Evolutionary conservation across 2,888 invertebrate species (phyloP), one percentile per base, ranked within the genome.

Genomic region (Margaritifera margaritifera): DNA sequence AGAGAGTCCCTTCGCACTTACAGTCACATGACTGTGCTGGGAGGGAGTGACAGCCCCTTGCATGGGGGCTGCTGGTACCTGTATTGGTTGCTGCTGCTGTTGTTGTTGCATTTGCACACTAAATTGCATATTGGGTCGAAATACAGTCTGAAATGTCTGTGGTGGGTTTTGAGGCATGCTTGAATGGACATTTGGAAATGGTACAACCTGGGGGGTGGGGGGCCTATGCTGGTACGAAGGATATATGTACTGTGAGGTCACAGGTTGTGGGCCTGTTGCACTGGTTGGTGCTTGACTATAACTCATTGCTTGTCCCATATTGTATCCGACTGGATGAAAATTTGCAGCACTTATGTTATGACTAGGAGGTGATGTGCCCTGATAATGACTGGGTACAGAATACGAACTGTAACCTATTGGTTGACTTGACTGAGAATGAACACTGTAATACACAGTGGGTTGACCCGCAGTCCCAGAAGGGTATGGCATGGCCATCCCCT

Each of bases 91-190:
- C 61, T 67, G 61, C 15, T 59, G 68, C 50, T 70, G 71, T 61
- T 64, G 81, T 69, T 71, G 79, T 77, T 71, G 83, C 67, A 85
- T 76, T 71, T 82, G 85, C 84, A 85, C 79, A 79, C 81, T 81
- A 74, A 84, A 78, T 80, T 84, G 84, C 84, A 85, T 84, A 82
- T 81, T 82, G 64, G 80, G 83, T 71, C 84, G 71, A 60, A 82
- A 75, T 71, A 84, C 69, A 18, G 83, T 64, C 27, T 72, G 81
- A 74, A 80, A 77, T 52, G 78, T 68, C 65, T 80, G 82, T 61
- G 79, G 66, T 65, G 75, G 69, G 71, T 71, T 68, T 64, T 76
- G 71, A 63, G 66, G 71, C 50, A 63, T 67, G 27, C 74, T 78
- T 54, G 72, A 68, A 63, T 75, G 80, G 66, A 80, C 74, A 65